These are phyloP conservation scores for Oreocharis arfaki DNA, from an alignment of 2,113 vertebrate genomes.

Conservation along the genomic window DNA sequence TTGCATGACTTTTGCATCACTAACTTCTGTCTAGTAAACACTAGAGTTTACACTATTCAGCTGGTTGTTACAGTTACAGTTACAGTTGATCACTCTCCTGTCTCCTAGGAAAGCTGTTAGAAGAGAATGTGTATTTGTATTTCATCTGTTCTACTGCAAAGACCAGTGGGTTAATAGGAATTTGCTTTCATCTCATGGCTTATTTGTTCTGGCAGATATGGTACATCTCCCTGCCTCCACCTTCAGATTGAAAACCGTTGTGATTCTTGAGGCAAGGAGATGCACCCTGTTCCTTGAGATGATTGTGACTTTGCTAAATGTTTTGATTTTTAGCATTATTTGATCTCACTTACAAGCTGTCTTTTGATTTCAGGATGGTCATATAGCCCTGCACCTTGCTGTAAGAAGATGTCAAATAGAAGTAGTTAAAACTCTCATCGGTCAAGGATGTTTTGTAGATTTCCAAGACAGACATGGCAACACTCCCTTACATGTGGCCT, in stretches of 20 bases:
- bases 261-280: not conserved
- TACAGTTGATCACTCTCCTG: not conserved
- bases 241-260: not conserved
- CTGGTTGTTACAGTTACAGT: not conserved
- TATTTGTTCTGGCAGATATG: not conserved
- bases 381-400: slow-evolving; percentile 92
- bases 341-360: not conserved
- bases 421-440: slow-evolving; percentile 89
- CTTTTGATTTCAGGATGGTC: slow-evolving; percentile 84
- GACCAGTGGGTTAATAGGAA: not conserved
- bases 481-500: slow-evolving; percentile 91
- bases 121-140: not conserved
- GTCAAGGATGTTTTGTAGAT: slow-evolving; percentile 80
- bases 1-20: not conserved
- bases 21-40: not conserved
- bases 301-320: not conserved
- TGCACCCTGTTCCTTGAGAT: not conserved
- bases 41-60: not conserved
- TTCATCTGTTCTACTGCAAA: not conserved
- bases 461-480: slow-evolving; percentile 94
- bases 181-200: not conserved
- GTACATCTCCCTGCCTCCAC: not conserved
- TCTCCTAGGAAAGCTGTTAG: not conserved
- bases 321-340: not conserved
- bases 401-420: slow-evolving; percentile 92